Conservation (phyloP, 1,140 invertebrate species). For the Calephelis nemesis region DNA sequence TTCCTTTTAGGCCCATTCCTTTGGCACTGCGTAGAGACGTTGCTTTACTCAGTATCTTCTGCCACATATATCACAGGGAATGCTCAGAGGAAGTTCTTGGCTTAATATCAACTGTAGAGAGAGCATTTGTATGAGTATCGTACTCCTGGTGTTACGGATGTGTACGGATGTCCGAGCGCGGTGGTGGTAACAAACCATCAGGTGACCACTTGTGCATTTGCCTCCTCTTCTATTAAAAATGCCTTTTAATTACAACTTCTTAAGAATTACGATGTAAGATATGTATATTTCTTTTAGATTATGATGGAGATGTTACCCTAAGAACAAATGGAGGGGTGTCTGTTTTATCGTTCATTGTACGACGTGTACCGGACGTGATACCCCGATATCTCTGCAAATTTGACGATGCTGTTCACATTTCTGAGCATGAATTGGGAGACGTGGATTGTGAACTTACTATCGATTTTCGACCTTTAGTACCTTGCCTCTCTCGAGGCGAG, state of each 20-base stretch:
- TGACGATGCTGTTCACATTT: conserved; percentile 87
- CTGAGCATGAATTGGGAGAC: conserved; percentile 90
- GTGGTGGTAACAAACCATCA: no score
- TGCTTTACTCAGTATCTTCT: no score
- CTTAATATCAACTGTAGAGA: no score
- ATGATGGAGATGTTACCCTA: conserved; percentile 90
- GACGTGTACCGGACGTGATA: conserved; percentile 89
- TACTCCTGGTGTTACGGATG: no score
- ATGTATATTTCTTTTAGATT: conserved; percentile 62
- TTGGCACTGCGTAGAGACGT: no score
- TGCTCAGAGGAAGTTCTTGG: no score
- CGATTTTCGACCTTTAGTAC: conserved; percentile 86
- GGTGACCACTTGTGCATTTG: no score
- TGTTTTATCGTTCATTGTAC: conserved; percentile 88
- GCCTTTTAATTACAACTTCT: background rate
- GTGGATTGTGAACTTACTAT: conserved; percentile 90
- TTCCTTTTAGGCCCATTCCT: no score
- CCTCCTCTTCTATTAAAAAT: background rate
- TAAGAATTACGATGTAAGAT: background rate
- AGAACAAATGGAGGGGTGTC: conserved; percentile 89
- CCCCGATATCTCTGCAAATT: conserved; percentile 85
- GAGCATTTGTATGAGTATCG: no score
- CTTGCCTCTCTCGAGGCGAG: conserved; percentile 82
- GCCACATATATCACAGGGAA: no score
- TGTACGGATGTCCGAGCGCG: no score